phyloP scores from a whole-genome alignment of 2,797 vertebrate genomes.

The Labeo calbasu region DNA sequence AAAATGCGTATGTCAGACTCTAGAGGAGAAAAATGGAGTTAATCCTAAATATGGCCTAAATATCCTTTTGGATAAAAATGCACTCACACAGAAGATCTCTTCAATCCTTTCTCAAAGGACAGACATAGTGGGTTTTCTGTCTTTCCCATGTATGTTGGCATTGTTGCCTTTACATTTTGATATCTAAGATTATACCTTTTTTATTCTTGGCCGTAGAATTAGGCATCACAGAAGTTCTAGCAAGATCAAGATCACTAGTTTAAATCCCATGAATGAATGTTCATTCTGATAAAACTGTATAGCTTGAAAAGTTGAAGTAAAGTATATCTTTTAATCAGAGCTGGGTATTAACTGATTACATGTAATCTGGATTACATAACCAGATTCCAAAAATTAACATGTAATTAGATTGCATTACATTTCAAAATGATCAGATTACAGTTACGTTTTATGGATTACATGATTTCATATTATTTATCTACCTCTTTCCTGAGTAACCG shows the following conservation, averaged over 20 bases:
- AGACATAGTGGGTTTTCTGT: not conserved
- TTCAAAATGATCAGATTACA: not conserved
- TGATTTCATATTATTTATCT: not conserved
- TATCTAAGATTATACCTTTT: not conserved
- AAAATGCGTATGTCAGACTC: slow-evolving; percentile 17
- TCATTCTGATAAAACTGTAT: not conserved
- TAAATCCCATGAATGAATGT: not conserved
- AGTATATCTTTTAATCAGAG: not conserved
- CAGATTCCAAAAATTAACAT: not conserved
- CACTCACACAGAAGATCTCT: not conserved
- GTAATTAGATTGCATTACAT: not conserved
- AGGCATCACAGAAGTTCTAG: not conserved
- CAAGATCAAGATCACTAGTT: not conserved
- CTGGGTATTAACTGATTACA: no score
- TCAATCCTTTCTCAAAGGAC: not conserved
- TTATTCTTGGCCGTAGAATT: not conserved
- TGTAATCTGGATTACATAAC: no score
- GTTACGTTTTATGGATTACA: not conserved
- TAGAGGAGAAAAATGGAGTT: not conserved
- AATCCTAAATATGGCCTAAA: not conserved
- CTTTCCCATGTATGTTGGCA: not conserved
- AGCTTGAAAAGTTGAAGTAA: not conserved
- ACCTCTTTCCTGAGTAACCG: no score
- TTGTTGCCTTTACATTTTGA: not conserved
- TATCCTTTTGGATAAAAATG: not conserved